These are phyloP conservation scores for Tenualosa thibaudeaui DNA, from an alignment of 2,797 vertebrate species.

Conservation along the genomic window DNA sequence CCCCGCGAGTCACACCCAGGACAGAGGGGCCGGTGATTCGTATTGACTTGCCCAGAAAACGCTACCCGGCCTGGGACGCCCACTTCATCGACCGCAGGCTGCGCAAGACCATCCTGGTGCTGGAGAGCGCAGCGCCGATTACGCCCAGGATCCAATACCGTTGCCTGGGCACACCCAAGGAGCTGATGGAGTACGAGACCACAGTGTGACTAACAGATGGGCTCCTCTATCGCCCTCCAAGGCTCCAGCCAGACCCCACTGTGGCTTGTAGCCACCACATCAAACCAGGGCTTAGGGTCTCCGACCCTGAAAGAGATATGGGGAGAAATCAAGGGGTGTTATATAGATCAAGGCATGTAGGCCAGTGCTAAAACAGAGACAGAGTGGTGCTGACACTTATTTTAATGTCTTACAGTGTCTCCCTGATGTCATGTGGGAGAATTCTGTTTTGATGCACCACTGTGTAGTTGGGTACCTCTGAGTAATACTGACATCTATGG, in stretches of 20 bases:
- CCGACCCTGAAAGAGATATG: background rate
- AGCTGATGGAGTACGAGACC: conserved; percentile 96
- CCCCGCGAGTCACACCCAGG: conserved; percentile 76
- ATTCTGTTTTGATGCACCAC: background rate
- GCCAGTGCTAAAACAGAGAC: background rate
- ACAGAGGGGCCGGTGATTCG: conserved; percentile 93
- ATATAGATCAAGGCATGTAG: background rate
- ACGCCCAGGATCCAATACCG: conserved; percentile 93
- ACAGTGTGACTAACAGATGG: conserved; percentile 79
- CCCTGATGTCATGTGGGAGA: background rate
- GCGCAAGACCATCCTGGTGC: conserved; percentile 92
- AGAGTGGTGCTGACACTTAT: background rate
- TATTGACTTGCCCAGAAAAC: conserved; percentile 96
- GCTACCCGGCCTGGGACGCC: conserved; percentile 96
- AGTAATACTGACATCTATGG: conserved; percentile 5
- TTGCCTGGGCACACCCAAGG: conserved; percentile 83
- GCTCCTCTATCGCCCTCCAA: background rate
- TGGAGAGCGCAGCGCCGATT: conserved; percentile 86
- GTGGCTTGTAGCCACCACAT: background rate
- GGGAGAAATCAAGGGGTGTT: conserved; percentile 15
- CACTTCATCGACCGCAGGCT: conserved; percentile 95
- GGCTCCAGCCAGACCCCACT: background rate
- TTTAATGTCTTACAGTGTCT: background rate
- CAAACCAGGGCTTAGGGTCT: background rate
- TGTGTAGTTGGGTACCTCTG: background rate